These are phyloP conservation scores for Callyntrura sp. DNA, from an alignment of 2,888 invertebrate species.

Conservation along the genomic window DNA sequence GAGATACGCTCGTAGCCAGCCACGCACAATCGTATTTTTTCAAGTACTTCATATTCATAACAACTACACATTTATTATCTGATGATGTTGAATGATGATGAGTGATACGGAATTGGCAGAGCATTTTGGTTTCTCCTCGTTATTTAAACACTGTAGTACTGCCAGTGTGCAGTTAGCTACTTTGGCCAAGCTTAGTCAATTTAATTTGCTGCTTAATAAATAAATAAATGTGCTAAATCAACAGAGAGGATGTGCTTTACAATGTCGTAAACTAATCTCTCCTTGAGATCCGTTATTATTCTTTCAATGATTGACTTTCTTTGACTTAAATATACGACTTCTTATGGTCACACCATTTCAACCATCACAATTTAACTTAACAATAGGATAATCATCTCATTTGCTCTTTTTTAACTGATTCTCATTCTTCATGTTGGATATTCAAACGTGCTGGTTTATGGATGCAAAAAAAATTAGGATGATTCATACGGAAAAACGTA, in stretches of 20 bases:
- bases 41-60: constrained; percentile 21
- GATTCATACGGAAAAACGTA: too few species aligned
- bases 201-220: constrained; percentile 48
- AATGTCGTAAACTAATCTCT: constrained; percentile 39
- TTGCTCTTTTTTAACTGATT: constrained; percentile 29
- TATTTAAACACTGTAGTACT: background rate
- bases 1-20: too few species aligned
- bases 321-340: constrained; percentile 3
- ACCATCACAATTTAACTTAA: background rate
- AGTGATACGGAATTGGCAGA: constrained; percentile 52
- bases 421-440: background rate
- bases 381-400: constrained; percentile 8
- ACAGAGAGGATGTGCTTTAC: constrained; percentile 40
- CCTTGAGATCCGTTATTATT: background rate
- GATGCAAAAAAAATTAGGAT: too few species aligned
- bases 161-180: background rate
- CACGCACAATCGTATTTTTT: background rate
- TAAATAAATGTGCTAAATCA: constrained; percentile 50
- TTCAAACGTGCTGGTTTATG: constrained; percentile 15
- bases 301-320: constrained; percentile 3
- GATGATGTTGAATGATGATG: constrained; percentile 47
- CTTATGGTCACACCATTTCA: background rate
- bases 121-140: constrained; percentile 6
- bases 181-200: constrained; percentile 54
- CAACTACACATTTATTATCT: constrained; percentile 44